phyloP scores from a whole-genome alignment of 2,113 vertebrate genomes.

The Alligator mississippiensis region DNA sequence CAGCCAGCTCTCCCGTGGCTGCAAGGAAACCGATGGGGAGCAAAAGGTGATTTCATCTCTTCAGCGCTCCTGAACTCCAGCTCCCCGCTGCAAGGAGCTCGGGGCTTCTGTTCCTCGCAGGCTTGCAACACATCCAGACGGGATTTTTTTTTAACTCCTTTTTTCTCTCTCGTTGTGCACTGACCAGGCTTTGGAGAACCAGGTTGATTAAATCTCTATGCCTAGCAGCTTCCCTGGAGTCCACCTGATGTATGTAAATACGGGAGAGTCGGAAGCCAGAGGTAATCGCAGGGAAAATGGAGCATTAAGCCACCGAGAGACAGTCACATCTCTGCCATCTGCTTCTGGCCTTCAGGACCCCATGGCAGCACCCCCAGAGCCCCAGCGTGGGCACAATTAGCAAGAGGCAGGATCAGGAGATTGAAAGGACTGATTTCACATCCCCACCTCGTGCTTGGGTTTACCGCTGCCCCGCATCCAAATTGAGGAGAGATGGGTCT shows the following conservation, averaged over 20 bases:
- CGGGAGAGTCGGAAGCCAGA: conserved; percentile 54
- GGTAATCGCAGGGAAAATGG: conserved; percentile 65
- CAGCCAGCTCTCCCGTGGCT: background rate
- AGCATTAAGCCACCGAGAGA: conserved; percentile 69
- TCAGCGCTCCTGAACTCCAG: conserved; percentile 25
- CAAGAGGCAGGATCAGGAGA: conserved; percentile 15
- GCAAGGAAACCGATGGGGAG: conserved; percentile 34
- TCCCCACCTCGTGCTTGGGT: background rate
- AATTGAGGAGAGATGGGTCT: background rate
- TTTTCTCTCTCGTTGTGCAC: background rate
- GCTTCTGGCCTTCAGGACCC: conserved; percentile 40
- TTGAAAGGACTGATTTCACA: conserved; percentile 9
- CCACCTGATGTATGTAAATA: conserved; percentile 72
- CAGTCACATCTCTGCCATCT: conserved; percentile 70
- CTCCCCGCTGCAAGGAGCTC: background rate
- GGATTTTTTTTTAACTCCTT: background rate
- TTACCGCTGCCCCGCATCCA: background rate
- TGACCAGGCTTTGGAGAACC: conserved; percentile 55
- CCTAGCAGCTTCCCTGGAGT: conserved; percentile 61
- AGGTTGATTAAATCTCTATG: conserved; percentile 66
- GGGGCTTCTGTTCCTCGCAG: conserved; percentile 1
- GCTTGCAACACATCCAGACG: background rate
- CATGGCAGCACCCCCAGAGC: background rate
- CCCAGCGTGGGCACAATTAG: conserved; percentile 47
- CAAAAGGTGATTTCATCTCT: conserved; percentile 68